These are phyloP conservation scores for Caenorhabditis zanzibari DNA, from an alignment of 2,888 invertebrate species.

Conservation along the genomic window DNA sequence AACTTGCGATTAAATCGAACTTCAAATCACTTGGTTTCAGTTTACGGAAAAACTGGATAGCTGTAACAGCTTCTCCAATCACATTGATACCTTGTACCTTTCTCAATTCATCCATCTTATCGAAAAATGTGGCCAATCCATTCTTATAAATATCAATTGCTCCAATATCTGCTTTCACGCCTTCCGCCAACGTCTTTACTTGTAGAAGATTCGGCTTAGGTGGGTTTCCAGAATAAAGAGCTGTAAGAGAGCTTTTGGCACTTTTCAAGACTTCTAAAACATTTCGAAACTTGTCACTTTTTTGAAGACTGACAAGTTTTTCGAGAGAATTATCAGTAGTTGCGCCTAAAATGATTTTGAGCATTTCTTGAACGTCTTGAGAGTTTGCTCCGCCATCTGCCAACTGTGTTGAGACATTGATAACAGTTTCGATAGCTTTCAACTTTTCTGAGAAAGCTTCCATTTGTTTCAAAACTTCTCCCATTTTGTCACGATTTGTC, in stretches of 20 bases:
- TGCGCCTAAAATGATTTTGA: background rate
- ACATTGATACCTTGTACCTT: background rate
- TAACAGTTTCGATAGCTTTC: too few species aligned
- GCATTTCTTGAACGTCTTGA: background rate
- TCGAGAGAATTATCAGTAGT: background rate
- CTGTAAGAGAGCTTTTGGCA: background rate
- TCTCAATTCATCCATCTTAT: background rate
- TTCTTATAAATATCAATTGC: background rate
- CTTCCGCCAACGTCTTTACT: background rate
- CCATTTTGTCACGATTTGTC: too few species aligned
- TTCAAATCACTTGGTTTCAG: background rate
- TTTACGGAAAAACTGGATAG: background rate
- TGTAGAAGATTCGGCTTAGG: background rate
- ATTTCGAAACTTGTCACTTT: background rate
- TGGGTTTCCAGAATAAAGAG: background rate
- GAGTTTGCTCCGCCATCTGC: too few species aligned
- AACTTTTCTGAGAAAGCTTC: too few species aligned
- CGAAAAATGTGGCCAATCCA: background rate
- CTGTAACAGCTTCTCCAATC: background rate
- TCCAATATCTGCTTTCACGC: background rate
- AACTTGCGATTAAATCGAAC: background rate
- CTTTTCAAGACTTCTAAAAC: background rate
- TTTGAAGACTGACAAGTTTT: background rate
- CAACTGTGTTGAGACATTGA: too few species aligned
- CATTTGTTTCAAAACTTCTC: too few species aligned